Percentiles rank a stretch among this genome's conserved stretches.
phyloP scores from a whole-genome alignment of 2,797 vertebrate genomes.

The Bovichtus diacanthus region DNA sequence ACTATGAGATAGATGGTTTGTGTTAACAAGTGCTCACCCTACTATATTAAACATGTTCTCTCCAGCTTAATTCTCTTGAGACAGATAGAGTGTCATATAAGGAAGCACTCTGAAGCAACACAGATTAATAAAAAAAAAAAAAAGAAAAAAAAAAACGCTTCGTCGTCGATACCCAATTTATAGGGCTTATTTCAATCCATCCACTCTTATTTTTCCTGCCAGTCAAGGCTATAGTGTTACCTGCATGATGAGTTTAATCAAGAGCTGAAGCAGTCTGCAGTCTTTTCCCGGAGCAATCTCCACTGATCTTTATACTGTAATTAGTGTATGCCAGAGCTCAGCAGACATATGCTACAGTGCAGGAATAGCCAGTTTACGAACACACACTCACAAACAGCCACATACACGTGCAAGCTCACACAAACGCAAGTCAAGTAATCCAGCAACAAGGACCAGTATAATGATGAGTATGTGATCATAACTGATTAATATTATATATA shows the following conservation, averaged over 20 bases:
- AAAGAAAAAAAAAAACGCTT: no score
- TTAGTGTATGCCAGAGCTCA: constrained; percentile 60
- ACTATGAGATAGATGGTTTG: background rate
- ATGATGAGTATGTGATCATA: constrained; percentile 19
- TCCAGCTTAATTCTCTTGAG: constrained; percentile 19
- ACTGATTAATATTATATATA: constrained; percentile 19
- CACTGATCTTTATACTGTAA: constrained; percentile 61
- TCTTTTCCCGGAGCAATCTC: constrained; percentile 44
- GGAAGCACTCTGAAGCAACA: constrained; percentile 12
- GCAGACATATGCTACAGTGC: constrained; percentile 48
- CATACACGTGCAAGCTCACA: constrained; percentile 2
- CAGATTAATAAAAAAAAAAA: constrained; percentile 31
- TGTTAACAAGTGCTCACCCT: background rate
- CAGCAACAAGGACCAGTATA: constrained; percentile 20
- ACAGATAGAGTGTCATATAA: background rate
- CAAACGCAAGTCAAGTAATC: constrained; percentile 19
- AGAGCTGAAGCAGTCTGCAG: constrained; percentile 43
- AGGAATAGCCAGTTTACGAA: constrained; percentile 22
- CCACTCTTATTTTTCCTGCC: constrained; percentile 1
- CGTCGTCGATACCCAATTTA: background rate
- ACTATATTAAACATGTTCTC: constrained; percentile 5
- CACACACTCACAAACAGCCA: constrained; percentile 10
- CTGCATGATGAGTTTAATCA: constrained; percentile 57
- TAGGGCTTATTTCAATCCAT: constrained; percentile 37
- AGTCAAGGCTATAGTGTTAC: constrained; percentile 32